phyloP scores from a whole-genome alignment of 2,888 invertebrate genomes.

The Pegoplata infirma region DNA sequence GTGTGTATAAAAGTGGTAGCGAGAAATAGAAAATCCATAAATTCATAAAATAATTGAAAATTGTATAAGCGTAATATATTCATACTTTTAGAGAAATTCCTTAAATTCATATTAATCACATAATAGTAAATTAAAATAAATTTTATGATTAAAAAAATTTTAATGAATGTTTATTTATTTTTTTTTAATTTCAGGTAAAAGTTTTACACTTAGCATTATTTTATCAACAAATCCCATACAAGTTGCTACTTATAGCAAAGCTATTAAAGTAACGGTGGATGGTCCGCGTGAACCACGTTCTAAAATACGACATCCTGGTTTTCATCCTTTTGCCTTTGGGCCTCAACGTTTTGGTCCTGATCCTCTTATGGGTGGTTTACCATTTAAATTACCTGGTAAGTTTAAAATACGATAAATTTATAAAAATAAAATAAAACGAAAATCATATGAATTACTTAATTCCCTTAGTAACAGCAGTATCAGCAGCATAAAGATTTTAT shows the following conservation, averaged over 20 bases:
- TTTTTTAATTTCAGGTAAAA: constrained; percentile 88
- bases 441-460: constrained; percentile 49
- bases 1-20: constrained; percentile 49
- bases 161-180: background rate
- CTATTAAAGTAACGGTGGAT: constrained; percentile 99
- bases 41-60: constrained; percentile 67
- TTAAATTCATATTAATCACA: background rate
- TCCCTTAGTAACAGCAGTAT: constrained; percentile 47
- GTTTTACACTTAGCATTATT: constrained; percentile 97
- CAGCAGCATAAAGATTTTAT: no score
- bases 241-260: constrained; percentile 97
- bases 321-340: constrained; percentile 93
- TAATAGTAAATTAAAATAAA: background rate
- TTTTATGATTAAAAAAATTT: background rate
- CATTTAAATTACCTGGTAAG: constrained; percentile 92
- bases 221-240: constrained; percentile 96
- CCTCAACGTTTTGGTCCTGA: constrained; percentile 90
- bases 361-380: constrained; percentile 86
- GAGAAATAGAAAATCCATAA: constrained; percentile 67
- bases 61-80: constrained; percentile 41
- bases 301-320: constrained; percentile 92
- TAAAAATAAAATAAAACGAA: constrained; percentile 35
- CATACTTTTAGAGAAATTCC: constrained; percentile 37
- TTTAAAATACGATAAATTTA: no score
- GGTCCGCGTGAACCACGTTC: constrained; percentile 98